A percentile compares a stretch with the other conserved stretches of the same genome.
phyloP scores from a whole-genome alignment of 2,888 invertebrate genomes.

The Platynereis dumerilii region DNA sequence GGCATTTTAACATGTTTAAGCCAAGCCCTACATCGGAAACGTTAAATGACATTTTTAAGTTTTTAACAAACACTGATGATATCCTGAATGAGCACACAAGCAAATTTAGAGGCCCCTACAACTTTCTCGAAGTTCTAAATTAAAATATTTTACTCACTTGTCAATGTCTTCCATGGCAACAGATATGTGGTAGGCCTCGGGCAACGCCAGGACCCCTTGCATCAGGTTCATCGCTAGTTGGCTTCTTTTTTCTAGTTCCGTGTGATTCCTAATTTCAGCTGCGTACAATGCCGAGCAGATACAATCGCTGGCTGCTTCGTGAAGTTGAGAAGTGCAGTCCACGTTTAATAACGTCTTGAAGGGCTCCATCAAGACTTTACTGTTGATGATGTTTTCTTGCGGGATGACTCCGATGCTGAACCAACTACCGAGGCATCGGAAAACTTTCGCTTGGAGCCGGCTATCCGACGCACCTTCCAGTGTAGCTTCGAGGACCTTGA shows the following conservation, averaged over 20 bases:
- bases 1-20: too few species aligned
- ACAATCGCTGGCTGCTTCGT: constrained; percentile 90
- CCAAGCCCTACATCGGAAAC: too few species aligned
- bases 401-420: constrained; percentile 83
- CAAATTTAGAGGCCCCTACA: too few species aligned
- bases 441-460: constrained; percentile 68
- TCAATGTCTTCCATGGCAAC: constrained; percentile 93
- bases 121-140: too few species aligned
- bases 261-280: constrained; percentile 70
- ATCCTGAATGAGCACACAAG: too few species aligned
- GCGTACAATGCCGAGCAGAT: constrained; percentile 84
- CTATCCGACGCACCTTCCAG: constrained; percentile 71
- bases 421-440: constrained; percentile 92
- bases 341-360: constrained; percentile 66
- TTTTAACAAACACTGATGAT: too few species aligned
- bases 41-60: too few species aligned
- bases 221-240: constrained; percentile 79
- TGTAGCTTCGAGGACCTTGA: constrained; percentile 80
- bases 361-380: constrained; percentile 58
- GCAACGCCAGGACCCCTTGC: constrained; percentile 79
- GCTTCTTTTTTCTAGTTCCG: constrained; percentile 6
- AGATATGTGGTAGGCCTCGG: constrained; percentile 86
- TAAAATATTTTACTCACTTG: constrained; percentile 66
- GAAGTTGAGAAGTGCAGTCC: constrained; percentile 68
- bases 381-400: constrained; percentile 72